Evolutionary conservation across 2,113 vertebrate genomes (phyloP).

Genomic region (Pyxicephalus adspersus): DNA sequence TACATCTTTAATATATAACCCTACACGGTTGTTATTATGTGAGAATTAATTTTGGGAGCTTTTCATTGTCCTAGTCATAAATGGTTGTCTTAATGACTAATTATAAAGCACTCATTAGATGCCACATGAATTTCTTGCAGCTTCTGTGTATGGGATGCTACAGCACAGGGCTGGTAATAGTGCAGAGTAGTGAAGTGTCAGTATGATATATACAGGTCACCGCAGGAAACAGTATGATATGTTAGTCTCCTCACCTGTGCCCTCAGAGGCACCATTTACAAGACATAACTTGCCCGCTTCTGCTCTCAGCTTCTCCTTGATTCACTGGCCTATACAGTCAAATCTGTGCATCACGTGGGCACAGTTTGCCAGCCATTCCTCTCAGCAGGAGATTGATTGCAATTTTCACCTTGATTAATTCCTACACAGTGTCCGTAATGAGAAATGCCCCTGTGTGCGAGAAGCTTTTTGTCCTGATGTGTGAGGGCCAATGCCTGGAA

Average conservation of each 20-base stretch:
- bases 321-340: constrained; percentile 19
- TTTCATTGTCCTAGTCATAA: too few species aligned
- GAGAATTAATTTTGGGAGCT: too few species aligned
- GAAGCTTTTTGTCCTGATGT: not conserved
- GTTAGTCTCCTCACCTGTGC: not conserved
- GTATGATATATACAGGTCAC: too few species aligned
- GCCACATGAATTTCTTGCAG: too few species aligned
- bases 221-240: too few species aligned
- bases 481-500: constrained; percentile 24
- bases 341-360: constrained; percentile 24
- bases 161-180: too few species aligned
- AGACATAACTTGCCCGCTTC: not conserved
- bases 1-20: too few species aligned
- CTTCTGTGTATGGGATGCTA: too few species aligned
- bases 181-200: too few species aligned
- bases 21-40: too few species aligned
- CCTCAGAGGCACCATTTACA: not conserved
- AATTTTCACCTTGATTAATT: constrained; percentile 59
- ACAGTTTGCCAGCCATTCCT: constrained; percentile 46
- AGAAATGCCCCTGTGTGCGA: constrained; percentile 47
- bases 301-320: constrained; percentile 13
- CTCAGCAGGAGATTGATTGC: constrained; percentile 56
- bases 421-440: constrained; percentile 52
- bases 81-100: too few species aligned
- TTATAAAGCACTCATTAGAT: too few species aligned